Conservation (phyloP, 2,113 vertebrate species). For the Drymodes brunneopygia region DNA sequence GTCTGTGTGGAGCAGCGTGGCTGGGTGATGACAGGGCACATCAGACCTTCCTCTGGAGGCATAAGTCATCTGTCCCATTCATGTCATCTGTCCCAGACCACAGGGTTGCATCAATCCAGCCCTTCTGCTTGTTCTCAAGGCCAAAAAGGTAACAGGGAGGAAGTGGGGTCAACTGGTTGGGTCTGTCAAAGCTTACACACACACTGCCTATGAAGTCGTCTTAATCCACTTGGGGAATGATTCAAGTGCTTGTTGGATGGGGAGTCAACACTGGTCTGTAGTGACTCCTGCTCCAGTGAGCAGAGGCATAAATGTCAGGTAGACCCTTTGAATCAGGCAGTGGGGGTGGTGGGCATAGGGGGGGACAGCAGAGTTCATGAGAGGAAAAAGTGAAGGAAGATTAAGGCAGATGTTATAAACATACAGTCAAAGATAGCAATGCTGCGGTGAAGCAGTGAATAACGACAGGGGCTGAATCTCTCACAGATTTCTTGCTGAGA, state of each 20-base stretch:
- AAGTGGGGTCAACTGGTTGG: neutral
- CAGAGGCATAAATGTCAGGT: neutral
- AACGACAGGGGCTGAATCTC: neutral
- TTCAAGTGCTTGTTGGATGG: neutral
- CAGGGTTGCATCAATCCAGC: rapidly evolving
- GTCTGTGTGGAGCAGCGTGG: neutral
- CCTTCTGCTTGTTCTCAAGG: neutral
- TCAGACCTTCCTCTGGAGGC: neutral
- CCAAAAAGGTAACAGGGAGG: neutral
- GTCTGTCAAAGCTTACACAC: neutral
- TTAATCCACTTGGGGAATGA: neutral
- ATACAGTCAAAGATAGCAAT: neutral
- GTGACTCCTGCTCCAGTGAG: neutral
- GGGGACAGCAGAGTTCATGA: neutral
- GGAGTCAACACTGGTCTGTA: neutral
- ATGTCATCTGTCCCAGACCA: neutral
- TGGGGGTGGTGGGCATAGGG: rapidly evolving
- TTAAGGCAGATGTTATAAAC: neutral
- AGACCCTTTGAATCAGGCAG: neutral
- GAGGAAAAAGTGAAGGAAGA: neutral
- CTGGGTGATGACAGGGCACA: neutral
- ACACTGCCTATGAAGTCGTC: neutral
- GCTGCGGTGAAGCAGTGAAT: neutral
- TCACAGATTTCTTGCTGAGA: neutral
- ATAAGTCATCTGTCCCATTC: neutral